These are phyloP conservation scores for Centropyge bicolor DNA, from an alignment of 2,797 vertebrate species.

Conservation along the genomic window DNA sequence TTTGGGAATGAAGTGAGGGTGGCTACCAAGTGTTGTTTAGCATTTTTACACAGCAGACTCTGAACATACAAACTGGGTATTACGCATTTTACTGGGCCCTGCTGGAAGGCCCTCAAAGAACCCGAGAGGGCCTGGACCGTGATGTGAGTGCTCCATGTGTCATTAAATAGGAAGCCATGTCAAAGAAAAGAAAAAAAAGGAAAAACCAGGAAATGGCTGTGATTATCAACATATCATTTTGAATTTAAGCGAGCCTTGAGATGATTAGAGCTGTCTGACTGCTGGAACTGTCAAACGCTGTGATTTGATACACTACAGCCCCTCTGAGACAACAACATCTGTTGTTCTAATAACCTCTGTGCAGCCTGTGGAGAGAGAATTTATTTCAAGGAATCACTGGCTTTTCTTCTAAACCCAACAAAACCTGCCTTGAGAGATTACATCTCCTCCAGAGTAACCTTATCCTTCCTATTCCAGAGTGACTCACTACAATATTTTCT, in stretches of 20 bases:
- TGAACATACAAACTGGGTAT: background rate
- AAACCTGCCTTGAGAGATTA: conserved; percentile 62
- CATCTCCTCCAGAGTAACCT: conserved; percentile 69
- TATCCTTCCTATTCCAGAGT: conserved; percentile 64
- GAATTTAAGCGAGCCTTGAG: conserved; percentile 34
- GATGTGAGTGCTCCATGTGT: background rate
- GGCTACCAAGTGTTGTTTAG: background rate
- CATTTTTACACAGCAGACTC: background rate
- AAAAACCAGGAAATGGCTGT: conserved; percentile 46
- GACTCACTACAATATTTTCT: conserved; percentile 59
- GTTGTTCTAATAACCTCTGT: conserved; percentile 70
- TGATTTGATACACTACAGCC: conserved; percentile 58
- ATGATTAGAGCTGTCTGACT: conserved; percentile 58
- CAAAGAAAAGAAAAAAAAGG: conserved; percentile 19
- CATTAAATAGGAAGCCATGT: conserved; percentile 17
- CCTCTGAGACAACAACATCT: conserved; percentile 61
- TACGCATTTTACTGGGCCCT: background rate
- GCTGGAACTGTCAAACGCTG: conserved; percentile 54
- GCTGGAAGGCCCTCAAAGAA: background rate
- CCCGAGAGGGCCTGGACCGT: background rate
- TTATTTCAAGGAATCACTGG: conserved; percentile 64
- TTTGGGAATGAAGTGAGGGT: background rate
- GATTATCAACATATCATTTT: conserved; percentile 61
- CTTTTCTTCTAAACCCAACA: conserved; percentile 72
- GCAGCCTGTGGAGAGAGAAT: conserved; percentile 53